Base-by-base conservation (phyloP, 2,888 invertebrate species). In the Molanna angustata region DNA sequence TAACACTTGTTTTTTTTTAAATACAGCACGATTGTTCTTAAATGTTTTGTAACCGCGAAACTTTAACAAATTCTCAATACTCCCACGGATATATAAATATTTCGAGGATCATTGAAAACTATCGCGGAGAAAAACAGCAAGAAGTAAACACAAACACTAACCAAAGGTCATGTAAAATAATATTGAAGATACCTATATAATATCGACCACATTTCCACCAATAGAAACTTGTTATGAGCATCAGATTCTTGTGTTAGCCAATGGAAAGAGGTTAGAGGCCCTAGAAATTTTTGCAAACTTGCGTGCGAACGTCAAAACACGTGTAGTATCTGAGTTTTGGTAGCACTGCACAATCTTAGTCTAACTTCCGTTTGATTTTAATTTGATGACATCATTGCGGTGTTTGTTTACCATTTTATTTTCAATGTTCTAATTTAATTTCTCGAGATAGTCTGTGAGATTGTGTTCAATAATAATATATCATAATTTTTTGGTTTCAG, bases 161-260 rank as follows among this genome's bases (percentile, higher is more conserved):
- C 48, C 46, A 54, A 54, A 54, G 54, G 54, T 54, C 54, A 54
- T 45, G 49, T 50, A 49, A 54, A 41, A 49, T 22, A 54, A 33
- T 46, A 32, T 16, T n/a, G n/a, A n/a, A n/a, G n/a, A n/a, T n/a
- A n/a, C n/a, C n/a, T n/a, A n/a, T n/a, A n/a, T 22, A 20, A 39
- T 53, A 54, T 54, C 54, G 54, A 54, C 45, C 54, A 49, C 33
- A 32, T 32, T 40, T 49, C 44, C 40, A 16, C 54, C 54, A 53
- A 53, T 53, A 42, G 53, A 43, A 44, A 48, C 32, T 20, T 33
- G 50, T 44, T 19, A 44, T 27, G 3, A 41, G 20, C 18, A 42
- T 14, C 14, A 19, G 11, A 18, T 32, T 17, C 19, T 31, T 13
- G 22, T 48, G 43, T 48, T 35, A 43, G 50, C 22, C 46, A 52